A percentile compares a stretch with the other conserved stretches of the same genome.
Conservation (phyloP, 1,140 invertebrate species). For the Ips typographus region DNA sequence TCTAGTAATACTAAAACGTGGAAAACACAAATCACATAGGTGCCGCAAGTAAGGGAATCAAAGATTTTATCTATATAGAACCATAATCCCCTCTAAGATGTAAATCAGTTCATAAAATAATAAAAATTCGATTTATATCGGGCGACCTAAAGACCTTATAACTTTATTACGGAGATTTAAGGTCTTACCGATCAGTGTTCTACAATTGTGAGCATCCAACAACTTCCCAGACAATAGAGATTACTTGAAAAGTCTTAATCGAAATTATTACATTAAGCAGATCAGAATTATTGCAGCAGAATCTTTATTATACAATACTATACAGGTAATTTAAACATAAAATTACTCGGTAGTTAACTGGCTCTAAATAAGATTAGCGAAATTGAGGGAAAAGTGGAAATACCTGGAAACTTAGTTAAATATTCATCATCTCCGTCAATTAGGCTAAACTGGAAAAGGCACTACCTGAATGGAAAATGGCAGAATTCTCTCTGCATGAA, state of each 20-base stretch:
- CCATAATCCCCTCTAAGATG: neutral
- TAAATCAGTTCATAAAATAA: constrained; percentile 20
- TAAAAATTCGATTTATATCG: constrained; percentile 20
- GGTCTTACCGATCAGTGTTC: too few species aligned
- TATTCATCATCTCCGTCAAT: constrained; percentile 10
- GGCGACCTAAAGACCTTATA: constrained; percentile 5
- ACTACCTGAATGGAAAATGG: neutral
- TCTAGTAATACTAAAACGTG: neutral
- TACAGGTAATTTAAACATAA: too few species aligned
- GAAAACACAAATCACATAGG: constrained; percentile 9
- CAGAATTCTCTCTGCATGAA: too few species aligned
- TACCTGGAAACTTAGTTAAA: constrained; percentile 7
- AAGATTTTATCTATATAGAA: constrained; percentile 11
- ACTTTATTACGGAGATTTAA: neutral
- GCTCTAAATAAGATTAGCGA: neutral
- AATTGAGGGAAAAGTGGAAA: neutral
- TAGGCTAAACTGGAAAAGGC: constrained; percentile 1
- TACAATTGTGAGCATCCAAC: too few species aligned
- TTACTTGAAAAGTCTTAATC: too few species aligned
- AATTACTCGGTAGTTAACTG: neutral
- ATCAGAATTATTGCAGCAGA: too few species aligned
- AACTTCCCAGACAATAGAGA: too few species aligned
- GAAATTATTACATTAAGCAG: too few species aligned
- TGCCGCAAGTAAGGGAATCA: neutral
- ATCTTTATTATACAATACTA: too few species aligned